A percentile compares a stretch with the other conserved stretches of the same genome.
phyloP scores from a whole-genome alignment of 2,797 vertebrate species.

The Sylvilagus floridanus region DNA sequence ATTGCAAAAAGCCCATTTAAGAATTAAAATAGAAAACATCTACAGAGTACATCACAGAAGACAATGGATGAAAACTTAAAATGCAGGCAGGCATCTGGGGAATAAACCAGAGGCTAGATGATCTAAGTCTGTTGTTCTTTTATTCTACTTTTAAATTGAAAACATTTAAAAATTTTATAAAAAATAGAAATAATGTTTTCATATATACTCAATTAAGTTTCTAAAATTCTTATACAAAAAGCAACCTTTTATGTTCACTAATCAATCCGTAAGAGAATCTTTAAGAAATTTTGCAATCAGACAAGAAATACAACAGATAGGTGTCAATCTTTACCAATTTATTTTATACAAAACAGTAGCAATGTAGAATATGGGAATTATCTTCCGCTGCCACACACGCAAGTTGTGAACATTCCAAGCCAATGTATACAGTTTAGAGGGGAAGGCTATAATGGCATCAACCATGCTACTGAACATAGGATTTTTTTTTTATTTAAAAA shows the following conservation, averaged over 20 bases:
- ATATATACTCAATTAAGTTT: not conserved
- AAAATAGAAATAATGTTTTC: not conserved
- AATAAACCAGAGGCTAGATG: too few relatives aligned
- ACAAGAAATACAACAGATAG: slow-evolving; percentile 67
- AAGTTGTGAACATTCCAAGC: slow-evolving; percentile 89
- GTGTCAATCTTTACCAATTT: slow-evolving; percentile 88
- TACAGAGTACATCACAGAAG: not conserved
- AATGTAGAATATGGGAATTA: slow-evolving; percentile 90
- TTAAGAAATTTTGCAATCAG: slow-evolving; percentile 67
- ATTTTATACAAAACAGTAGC: slow-evolving; percentile 92
- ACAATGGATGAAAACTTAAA: slow-evolving; percentile 19
- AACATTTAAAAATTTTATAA: too few relatives aligned
- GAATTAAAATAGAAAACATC: slow-evolving; percentile 45
- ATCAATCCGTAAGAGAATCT: slow-evolving; percentile 8
- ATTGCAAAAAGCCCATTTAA: not conserved
- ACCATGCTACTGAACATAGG: slow-evolving; percentile 87
- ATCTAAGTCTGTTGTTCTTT: too few relatives aligned
- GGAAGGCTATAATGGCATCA: slow-evolving; percentile 86
- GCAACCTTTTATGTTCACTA: not conserved
- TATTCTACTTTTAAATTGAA: too few relatives aligned
- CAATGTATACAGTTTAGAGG: slow-evolving; percentile 88
- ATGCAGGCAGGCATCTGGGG: too few relatives aligned
- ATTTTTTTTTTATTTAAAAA: slow-evolving; percentile 86
- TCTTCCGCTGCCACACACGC: slow-evolving; percentile 88
- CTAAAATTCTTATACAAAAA: not conserved